Evolutionary conservation across 1,140 invertebrate genomes (phyloP), one percentile per base, ranked within the genome.

Genomic region (Danaus plexippus): DNA sequence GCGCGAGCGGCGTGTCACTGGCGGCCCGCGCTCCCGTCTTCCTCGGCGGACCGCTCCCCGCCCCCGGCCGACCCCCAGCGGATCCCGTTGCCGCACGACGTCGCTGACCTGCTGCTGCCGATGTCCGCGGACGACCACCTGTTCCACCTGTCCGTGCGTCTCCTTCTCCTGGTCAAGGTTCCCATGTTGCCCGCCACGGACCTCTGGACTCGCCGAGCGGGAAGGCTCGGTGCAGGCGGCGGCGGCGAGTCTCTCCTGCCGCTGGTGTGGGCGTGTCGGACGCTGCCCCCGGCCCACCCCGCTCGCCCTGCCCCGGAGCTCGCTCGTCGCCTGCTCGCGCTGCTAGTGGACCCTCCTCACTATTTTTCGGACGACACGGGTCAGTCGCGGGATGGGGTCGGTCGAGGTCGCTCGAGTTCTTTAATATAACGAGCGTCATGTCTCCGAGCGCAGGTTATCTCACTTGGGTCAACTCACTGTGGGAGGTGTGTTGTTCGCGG

Each of bases 1-100:
- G 64, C 67, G 53, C 72, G 75, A 50, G 78, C 61, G 43, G 70
- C 64, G 9, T 65, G 60, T 54, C 77, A 74, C 69, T 80, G 77
- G 76, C 67, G 68, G 12, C 57, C 47, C 59, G 53, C 41, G 41
- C 46, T 46, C 42, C 43, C 40, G 18, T 11, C 46, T 44, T 11
- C 42, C 49, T 47, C 10, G 45, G 55, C 65, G 18, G 72, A 75
- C 67, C 73, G 15, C 1, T 1, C 15, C 13, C 11, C 43, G 45
- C 15, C 42, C 47, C 53, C 10, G 45, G 57, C 65, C 41, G 72
- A 75, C 67, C 73, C 74, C 59, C 73, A 75, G 66, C 72, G 73
- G 63, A 42, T 62, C 59, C 75, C 73, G 56, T 59, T 64, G 56
- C 57, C 74, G 54, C 68, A 71, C 61, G 76, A 70, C 67, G 65